Conservation (phyloP, 2,113 vertebrate genomes). For the Neodontobutis hainanensis region DNA sequence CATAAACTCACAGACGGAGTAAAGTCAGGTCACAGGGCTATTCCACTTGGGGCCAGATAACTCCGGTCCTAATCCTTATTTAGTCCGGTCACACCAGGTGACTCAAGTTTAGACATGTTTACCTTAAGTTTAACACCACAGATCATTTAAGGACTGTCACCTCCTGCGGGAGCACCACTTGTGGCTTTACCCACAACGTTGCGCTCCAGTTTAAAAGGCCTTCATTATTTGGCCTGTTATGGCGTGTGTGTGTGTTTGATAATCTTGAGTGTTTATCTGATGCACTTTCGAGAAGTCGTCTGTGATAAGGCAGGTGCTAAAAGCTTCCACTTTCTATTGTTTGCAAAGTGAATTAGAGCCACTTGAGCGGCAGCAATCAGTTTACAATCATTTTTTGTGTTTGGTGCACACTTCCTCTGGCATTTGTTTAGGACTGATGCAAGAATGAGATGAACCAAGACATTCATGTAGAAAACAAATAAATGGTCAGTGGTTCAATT, state of each 20-base stretch:
- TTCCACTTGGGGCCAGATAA: slow-evolving; percentile 15
- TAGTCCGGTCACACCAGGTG: slow-evolving; percentile 10
- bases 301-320: background rate
- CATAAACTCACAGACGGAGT: slow-evolving; percentile 30
- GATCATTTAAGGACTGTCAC: background rate
- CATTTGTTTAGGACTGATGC: too few species aligned
- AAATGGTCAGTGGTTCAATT: too few species aligned
- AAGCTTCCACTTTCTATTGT: background rate
- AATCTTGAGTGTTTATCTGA: background rate
- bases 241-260: background rate
- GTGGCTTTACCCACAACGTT: background rate
- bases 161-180: background rate
- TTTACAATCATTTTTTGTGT: too few species aligned
- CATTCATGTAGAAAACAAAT: too few species aligned
- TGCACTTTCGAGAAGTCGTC: background rate
- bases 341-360: too few species aligned
- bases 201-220: background rate
- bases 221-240: background rate
- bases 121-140: background rate
- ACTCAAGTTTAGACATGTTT: background rate
- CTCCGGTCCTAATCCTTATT: slow-evolving; percentile 7
- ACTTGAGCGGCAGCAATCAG: too few species aligned
- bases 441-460: too few species aligned
- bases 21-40: slow-evolving; percentile 46
- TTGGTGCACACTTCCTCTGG: too few species aligned